Base-by-base conservation (phyloP, 2,797 vertebrate genomes). In the Ctenosaura bakeri region DNA sequence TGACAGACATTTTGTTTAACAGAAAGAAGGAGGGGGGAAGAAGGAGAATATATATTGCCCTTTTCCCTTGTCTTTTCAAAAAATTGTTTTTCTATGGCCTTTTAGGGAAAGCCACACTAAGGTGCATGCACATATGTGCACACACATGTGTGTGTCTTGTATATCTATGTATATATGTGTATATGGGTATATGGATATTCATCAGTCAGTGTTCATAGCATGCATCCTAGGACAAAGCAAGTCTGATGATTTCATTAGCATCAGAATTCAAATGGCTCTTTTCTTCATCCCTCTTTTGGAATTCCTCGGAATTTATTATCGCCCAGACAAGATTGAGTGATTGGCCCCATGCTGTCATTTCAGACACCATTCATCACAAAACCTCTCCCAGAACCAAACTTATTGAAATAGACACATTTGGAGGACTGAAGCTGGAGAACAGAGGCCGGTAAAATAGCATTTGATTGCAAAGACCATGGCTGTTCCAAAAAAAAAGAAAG, bases 251-350 rank as follows among this genome's bases (percentile, higher is more conserved):
- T 0, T 84, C 0, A 3, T 92, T 93, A 94, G 32, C 83, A 91
- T 90, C 76, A 83, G 82, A 92, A 94, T 82, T 88, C 79, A 88
- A 92, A 81, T 13, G 0, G 0, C 77, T 1, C 1, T 46, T 77
- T 80, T 1, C 38, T 56, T 35, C 50, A 6, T 62, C 38, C 35
- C 62, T 82, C 59, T 69, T 86, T 83, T 89, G 82, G 22, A 32
- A 38, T 35, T 81, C 59, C 62, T 56, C 29, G 24, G 1, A 8
- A 62, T 46, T 6, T 29, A 1, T 79, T 74, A 85, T 91, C 91
- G 76, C 85, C 81, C 62, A 87, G 92, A 90, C 84, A 22, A 52
- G 73, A 93, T 0, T 56, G 94, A 94, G 90, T 88, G 93, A 92
- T 89, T 83, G 71, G 84, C 92, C 92, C 83, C 92, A 71, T 16